phyloP scores from a whole-genome alignment of 2,888 invertebrate genomes.

The Chymomyza procnemis region DNA sequence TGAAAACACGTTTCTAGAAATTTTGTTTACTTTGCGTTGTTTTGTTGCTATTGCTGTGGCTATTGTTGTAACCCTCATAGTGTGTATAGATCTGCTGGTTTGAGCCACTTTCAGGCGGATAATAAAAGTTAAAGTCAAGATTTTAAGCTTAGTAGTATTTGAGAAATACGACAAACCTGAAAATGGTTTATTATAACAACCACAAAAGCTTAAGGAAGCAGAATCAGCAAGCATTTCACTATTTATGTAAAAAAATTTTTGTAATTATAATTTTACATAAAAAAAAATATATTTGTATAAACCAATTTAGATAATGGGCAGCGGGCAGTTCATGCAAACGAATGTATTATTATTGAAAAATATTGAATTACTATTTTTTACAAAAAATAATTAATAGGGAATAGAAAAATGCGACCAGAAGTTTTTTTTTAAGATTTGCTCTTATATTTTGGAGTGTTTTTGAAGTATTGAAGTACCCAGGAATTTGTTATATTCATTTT shows the following conservation, averaged over 20 bases:
- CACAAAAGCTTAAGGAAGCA: slow-evolving; percentile 48
- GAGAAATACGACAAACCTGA: slow-evolving; percentile 12
- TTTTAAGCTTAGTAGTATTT: no score
- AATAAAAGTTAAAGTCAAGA: slow-evolving; percentile 47
- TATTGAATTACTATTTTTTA: no score
- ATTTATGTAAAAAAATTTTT: slow-evolving; percentile 23
- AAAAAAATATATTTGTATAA: slow-evolving; percentile 5
- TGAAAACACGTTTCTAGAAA: slow-evolving; percentile 52
- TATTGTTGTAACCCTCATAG: slow-evolving; percentile 49
- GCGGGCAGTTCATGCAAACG: no score
- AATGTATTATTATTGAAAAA: no score
- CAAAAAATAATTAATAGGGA: no score
- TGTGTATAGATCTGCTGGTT: slow-evolving; percentile 54
- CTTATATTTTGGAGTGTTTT: no score
- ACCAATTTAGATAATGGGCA: no score
- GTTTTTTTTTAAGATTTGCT: no score
- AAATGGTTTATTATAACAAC: slow-evolving; percentile 16
- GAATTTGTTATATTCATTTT: no score
- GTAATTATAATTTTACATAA: no score
- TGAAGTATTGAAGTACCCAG: no score
- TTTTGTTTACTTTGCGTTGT: slow-evolving; percentile 20
- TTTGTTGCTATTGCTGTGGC: slow-evolving; percentile 15
- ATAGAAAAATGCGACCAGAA: no score
- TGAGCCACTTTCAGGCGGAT: slow-evolving; percentile 64
- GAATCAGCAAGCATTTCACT: slow-evolving; percentile 3